Evolutionary conservation across 1,140 invertebrate genomes (phyloP).

Genomic region (Conus betulinus): DNA sequence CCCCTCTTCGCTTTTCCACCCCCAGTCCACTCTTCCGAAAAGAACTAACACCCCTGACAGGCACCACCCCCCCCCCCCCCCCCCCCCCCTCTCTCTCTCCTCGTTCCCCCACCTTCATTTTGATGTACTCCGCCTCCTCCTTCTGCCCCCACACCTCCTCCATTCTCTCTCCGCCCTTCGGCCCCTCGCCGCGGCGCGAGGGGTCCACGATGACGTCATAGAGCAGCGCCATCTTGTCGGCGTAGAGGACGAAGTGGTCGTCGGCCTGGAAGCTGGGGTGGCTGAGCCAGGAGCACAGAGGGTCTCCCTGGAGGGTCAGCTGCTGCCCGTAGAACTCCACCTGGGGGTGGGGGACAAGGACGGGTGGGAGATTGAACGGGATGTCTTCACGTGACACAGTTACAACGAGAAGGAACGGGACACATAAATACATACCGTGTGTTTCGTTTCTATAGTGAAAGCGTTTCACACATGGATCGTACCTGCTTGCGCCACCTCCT

Average conservation of each 20-base stretch:
- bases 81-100: too few relatives aligned
- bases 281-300: constrained; percentile 41
- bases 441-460: too few relatives aligned
- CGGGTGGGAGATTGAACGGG: neutral
- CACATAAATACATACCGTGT: neutral
- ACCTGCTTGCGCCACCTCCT: too few relatives aligned
- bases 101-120: constrained; percentile 10
- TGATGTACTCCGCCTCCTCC: constrained; percentile 60
- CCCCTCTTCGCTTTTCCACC: neutral
- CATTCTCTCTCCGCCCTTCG: constrained; percentile 64
- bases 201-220: constrained; percentile 52
- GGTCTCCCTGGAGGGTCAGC: constrained; percentile 22
- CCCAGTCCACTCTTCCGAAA: neutral
- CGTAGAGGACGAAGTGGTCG: constrained; percentile 47
- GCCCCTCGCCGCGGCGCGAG: neutral
- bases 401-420: too few relatives aligned
- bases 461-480: too few relatives aligned
- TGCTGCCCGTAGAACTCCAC: constrained; percentile 34
- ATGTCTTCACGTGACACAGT: neutral
- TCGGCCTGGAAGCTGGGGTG: constrained; percentile 26
- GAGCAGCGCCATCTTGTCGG: constrained; percentile 50
- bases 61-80: too few relatives aligned
- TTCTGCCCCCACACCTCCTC: constrained; percentile 61
- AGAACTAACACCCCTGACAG: neutral
- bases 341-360: neutral